A percentile compares a stretch with the other conserved stretches of the same genome.
Evolutionary conservation across 2,797 vertebrate species (phyloP).

Genomic region (Anisognathus igniventris): DNA sequence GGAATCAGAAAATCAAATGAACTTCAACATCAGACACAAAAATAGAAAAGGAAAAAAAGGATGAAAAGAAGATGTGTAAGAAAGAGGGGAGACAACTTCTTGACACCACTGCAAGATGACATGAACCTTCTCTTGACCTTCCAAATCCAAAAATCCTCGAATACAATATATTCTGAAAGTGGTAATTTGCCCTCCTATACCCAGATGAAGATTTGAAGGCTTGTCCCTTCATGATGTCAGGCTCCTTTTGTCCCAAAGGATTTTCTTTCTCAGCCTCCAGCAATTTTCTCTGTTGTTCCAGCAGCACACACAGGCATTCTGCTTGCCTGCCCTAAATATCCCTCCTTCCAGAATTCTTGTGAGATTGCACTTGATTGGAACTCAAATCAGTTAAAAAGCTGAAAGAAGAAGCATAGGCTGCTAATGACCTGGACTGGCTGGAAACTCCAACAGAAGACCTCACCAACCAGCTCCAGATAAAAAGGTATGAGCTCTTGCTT

Average conservation of each 20-base stretch:
- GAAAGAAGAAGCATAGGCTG: neutral
- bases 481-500: neutral
- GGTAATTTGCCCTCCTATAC: neutral
- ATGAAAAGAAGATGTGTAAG: accelerated
- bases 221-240: neutral
- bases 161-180: neutral
- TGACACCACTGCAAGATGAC: neutral
- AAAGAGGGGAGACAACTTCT: neutral
- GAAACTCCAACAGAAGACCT: neutral
- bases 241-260: neutral
- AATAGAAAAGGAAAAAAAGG: neutral
- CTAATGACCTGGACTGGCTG: neutral
- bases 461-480: neutral
- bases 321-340: neutral
- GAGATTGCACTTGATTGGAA: neutral
- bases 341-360: neutral
- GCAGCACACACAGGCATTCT: neutral
- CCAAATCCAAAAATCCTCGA: neutral
- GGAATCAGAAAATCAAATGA: conserved; percentile 30
- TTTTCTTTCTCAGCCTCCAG: neutral
- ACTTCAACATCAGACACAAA: neutral
- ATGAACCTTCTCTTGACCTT: neutral
- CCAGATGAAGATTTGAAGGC: neutral
- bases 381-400: neutral
- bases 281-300: neutral